Evolutionary conservation across 2,888 invertebrate species (phyloP), one percentile per base, ranked within the genome.

Genomic region (Agrilus biguttatus): DNA sequence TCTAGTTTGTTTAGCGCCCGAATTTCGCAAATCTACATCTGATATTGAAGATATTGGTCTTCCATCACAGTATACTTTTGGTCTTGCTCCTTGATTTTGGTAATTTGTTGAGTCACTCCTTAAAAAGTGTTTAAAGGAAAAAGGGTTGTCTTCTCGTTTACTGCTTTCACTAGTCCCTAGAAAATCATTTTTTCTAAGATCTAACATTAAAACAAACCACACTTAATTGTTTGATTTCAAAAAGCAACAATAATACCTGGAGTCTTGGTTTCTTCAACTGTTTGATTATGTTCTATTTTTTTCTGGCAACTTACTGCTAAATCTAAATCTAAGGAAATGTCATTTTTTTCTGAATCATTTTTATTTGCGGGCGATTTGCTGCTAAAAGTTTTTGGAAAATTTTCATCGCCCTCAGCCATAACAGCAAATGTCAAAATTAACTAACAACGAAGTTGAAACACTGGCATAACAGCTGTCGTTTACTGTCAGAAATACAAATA

Each of bases 71-170:
- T 71, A 75, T 48, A 85, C 78, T 68, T 87, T 88, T 5, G 86
- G 86, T 51, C 85, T 72, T 21, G 87, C 85, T 35, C 87, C 87
- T 45, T 81, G 79, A 55, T 70, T 74, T 56, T 77, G 75, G 59
- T 78, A 79, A 48, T 74, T 77, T 2, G 23, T 70, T 70, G 70
- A 68, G 54, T 81, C 80, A 53, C 80, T 75, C 58, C 80, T 80
- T 52, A 88, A 65, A 61, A 89, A 89, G 61, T 87, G 87, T 60
- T 87, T 83, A 56, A 89, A 86, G 43, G 88, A 88, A 65, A 88
- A 85, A 3, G 84, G 80, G 65, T 83, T 83, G 52, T 83, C 83
- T 57, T 83, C 83, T 35, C 63, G 52, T 51, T 53, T 60, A 23
- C 57, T 53, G 14, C 49, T 45, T 36, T 59, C 59, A 37, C 46